Evolutionary conservation across 2,888 invertebrate genomes (phyloP).

Genomic region (Syrista parreyssii): DNA sequence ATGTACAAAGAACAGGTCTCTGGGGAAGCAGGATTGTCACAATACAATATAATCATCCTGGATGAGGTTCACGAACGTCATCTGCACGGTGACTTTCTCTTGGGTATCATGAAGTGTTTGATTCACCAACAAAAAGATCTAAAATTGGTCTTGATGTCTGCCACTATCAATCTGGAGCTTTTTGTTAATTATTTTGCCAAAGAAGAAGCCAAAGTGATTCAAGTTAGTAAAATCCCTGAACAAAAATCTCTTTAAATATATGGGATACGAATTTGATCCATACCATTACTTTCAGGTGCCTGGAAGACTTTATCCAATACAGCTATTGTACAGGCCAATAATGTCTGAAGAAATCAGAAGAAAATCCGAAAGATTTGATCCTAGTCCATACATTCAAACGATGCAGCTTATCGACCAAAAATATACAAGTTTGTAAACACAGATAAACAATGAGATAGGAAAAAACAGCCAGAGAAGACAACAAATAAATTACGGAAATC

Average conservation of each 20-base stretch:
- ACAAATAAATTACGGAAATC: background rate
- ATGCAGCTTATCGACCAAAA: constrained; percentile 92
- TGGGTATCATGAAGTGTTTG: constrained; percentile 94
- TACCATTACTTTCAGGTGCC: constrained; percentile 76
- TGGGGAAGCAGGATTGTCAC: constrained; percentile 81
- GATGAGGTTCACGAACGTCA: constrained; percentile 99
- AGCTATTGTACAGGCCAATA: constrained; percentile 85
- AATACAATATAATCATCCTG: constrained; percentile 92
- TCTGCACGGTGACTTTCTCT: constrained; percentile 91
- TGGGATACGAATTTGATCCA: background rate
- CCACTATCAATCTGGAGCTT: constrained; percentile 97
- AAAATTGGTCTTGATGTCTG: constrained; percentile 97
- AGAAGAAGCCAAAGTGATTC: constrained; percentile 84
- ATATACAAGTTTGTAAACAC: constrained; percentile 74
- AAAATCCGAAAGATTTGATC: constrained; percentile 83
- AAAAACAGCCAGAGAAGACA: background rate
- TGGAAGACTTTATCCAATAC: constrained; percentile 93
- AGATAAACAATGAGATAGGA: background rate
- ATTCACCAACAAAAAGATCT: constrained; percentile 82
- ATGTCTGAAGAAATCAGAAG: constrained; percentile 71
- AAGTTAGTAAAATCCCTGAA: constrained; percentile 68
- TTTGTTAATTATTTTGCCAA: constrained; percentile 89
- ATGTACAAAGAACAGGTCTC: constrained; percentile 73
- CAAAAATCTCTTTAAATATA: background rate
- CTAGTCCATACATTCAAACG: constrained; percentile 92